phyloP scores from a whole-genome alignment of 2,113 vertebrate genomes.

The Embiotoca jacksoni region DNA sequence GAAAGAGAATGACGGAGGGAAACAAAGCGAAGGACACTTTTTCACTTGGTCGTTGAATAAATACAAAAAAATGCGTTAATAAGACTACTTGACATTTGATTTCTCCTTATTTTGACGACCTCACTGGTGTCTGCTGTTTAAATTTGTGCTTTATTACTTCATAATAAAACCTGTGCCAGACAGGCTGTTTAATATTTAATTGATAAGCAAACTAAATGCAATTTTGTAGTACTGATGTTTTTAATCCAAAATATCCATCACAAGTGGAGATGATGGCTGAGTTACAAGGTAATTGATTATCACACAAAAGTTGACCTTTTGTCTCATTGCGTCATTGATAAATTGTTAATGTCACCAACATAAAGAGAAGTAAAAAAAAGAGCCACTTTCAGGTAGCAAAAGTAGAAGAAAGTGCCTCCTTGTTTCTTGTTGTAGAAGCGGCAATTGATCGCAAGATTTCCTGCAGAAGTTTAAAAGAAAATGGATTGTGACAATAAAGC shows the following conservation, averaged over 20 bases:
- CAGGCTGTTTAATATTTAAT: slow-evolving; percentile 26
- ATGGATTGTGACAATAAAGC: slow-evolving; percentile 61
- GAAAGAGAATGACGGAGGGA: slow-evolving; percentile 1
- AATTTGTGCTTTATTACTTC: neutral
- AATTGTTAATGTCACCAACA: slow-evolving; percentile 61
- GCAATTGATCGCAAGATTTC: slow-evolving; percentile 27
- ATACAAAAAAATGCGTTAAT: slow-evolving; percentile 6
- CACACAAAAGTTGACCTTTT: slow-evolving; percentile 69
- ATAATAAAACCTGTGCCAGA: neutral
- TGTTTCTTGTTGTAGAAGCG: slow-evolving; percentile 17
- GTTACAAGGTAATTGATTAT: slow-evolving; percentile 62
- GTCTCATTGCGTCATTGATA: slow-evolving; percentile 49
- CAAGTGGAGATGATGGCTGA: slow-evolving; percentile 26
- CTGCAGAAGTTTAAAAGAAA: slow-evolving; percentile 43
- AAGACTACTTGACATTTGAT: slow-evolving; percentile 37
- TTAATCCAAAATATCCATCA: slow-evolving; percentile 48
- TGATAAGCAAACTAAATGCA: slow-evolving; percentile 21
- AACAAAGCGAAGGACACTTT: slow-evolving; percentile 1
- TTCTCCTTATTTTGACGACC: slow-evolving; percentile 17
- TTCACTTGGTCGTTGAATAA: neutral
- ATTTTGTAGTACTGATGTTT: slow-evolving; percentile 34
- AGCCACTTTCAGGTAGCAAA: slow-evolving; percentile 22
- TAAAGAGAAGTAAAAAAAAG: slow-evolving; percentile 44
- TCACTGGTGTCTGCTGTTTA: neutral
- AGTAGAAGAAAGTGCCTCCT: slow-evolving; percentile 9